These are phyloP conservation scores for Macrobrachium rosenbergii DNA, from an alignment of 1,140 invertebrate genomes.

Conservation along the genomic window DNA sequence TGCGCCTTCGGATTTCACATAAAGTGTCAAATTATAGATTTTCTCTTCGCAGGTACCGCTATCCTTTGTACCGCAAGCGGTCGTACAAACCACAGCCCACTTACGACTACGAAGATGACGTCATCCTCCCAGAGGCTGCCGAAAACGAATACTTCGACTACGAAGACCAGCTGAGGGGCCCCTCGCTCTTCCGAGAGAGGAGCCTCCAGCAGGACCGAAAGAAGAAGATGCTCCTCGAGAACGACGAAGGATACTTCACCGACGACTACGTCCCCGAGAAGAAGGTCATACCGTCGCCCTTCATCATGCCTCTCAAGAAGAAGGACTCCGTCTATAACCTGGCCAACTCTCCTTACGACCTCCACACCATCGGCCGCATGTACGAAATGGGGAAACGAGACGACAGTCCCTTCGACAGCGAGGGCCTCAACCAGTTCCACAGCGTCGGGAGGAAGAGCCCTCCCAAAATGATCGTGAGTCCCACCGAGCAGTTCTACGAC, in stretches of 20 bases:
- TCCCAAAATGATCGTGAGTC: not conserved
- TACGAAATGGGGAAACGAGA: slow-evolving; percentile 49
- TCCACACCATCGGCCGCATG: slow-evolving; percentile 34
- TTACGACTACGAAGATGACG: slow-evolving; percentile 46
- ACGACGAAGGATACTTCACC: slow-evolving; percentile 47
- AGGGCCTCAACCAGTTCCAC: not conserved
- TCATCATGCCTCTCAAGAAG: not conserved
- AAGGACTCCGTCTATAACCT: slow-evolving; percentile 33
- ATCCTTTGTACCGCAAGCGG: slow-evolving; percentile 49
- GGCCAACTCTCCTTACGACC: slow-evolving; percentile 37
- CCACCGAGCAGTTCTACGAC: slow-evolving; percentile 42
- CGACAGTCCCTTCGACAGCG: not conserved
- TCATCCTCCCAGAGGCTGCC: slow-evolving; percentile 20
- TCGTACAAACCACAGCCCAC: slow-evolving; percentile 21
- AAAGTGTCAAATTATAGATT: too few species aligned
- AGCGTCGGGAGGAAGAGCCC: slow-evolving; percentile 30
- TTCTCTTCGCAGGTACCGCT: slow-evolving; percentile 47
- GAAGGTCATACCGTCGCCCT: not conserved
- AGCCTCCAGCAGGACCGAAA: slow-evolving; percentile 31
- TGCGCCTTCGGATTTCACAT: too few species aligned
- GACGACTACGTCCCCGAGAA: slow-evolving; percentile 24
- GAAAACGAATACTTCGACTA: slow-evolving; percentile 18
- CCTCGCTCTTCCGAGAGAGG: slow-evolving; percentile 52
- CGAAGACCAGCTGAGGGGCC: not conserved
- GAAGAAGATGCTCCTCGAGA: slow-evolving; percentile 10